These are phyloP conservation scores for Laticauda laticaudata DNA, from an alignment of 2,113 vertebrate species.

Conservation along the genomic window DNA sequence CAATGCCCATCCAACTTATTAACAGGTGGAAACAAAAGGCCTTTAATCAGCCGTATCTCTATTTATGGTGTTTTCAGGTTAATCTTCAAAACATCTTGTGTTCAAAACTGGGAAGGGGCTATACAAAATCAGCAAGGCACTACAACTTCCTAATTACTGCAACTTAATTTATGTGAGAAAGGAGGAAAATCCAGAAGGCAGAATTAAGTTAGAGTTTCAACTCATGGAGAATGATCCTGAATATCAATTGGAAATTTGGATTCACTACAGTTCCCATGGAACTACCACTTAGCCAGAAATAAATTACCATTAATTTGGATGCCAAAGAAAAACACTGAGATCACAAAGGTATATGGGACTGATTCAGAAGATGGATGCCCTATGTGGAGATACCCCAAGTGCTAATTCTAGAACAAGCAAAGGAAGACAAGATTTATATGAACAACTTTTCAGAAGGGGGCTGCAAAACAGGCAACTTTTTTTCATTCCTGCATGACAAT, in stretches of 20 bases:
- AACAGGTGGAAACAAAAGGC: not conserved
- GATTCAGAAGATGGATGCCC: not conserved
- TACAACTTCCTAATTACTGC: not conserved
- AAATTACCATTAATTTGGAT: not conserved
- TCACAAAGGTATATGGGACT: not conserved
- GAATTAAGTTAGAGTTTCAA: not conserved
- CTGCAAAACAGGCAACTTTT: not conserved
- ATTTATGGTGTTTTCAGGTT: not conserved
- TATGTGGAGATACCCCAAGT: not conserved
- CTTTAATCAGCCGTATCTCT: not conserved
- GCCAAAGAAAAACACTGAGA: not conserved
- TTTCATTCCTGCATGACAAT: not conserved
- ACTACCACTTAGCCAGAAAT: not conserved
- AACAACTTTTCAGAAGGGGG: not conserved
- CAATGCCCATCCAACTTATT: not conserved
- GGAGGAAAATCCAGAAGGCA: not conserved
- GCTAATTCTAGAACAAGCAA: not conserved
- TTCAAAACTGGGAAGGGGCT: not conserved
- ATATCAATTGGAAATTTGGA: not conserved
- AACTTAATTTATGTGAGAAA: not conserved
- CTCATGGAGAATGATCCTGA: not conserved
- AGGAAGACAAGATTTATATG: not conserved
- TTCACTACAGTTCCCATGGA: not conserved
- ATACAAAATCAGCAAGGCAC: not conserved
- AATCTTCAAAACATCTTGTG: not conserved